Base-by-base conservation (phyloP, 2,797 vertebrate species). In the Coregonus suidteri region DNA sequence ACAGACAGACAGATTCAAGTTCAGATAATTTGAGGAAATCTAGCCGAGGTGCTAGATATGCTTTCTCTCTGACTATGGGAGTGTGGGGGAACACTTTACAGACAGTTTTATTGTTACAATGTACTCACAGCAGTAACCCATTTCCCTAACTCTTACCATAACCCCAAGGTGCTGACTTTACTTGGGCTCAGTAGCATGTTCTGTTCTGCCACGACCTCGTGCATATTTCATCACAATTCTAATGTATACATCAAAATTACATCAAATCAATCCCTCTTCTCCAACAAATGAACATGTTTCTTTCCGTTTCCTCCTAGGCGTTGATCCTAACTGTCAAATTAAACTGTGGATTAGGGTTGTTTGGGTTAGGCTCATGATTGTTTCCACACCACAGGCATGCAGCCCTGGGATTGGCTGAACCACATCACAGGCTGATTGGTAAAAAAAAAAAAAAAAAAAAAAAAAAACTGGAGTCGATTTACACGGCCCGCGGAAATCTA, bases 131-230 rank as follows among this genome's bases (percentile, higher is more conserved):
- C 35, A 35, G 35, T 35, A 35, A 35, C 35, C 35, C 35, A 35
- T 35, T 35, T 35, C 53, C 16, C 15, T 18, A 14, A 18, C 53
- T 15, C 53, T 16, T 15, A 16, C 87, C 89, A 85, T 88, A 91
- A 87, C 93, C 88, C 80, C 82, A 77, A 87, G 64, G 9, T 81
- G 91, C 87, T 85, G 88, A 89, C 94, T 91, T 78, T 35, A 35
- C 35, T 35, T 3, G 41, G 80, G 82, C 82, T 76, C 78, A 66
- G 73, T 84, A 76, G 76, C 47, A 41, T 76, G 76, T 86, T 88
- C 81, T 72, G 80, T 87, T 86, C 81, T 88, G 77, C 79, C 75
- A 35, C 71, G 78, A 56, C 74, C 30, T 79, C 71, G 56, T 34
- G 4, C 4, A 37, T 37, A 71, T 72, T 79, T 83, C 76, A 77